Percentiles rank a stretch among this genome's conserved stretches.
Evolutionary conservation across 2,888 invertebrate genomes (phyloP).

Genomic region (Peribatodes rhomboidaria): DNA sequence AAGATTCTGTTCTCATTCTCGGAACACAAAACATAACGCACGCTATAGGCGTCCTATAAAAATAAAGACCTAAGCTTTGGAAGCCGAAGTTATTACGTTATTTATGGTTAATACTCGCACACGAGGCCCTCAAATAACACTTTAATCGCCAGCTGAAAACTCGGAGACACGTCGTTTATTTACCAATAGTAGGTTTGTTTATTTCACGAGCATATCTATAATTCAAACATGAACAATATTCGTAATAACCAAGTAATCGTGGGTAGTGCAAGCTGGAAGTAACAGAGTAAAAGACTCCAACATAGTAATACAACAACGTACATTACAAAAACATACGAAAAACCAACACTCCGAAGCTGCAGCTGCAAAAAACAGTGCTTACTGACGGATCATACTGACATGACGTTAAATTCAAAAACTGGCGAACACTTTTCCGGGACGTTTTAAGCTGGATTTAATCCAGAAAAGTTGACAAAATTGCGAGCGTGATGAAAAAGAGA

Average conservation of each 20-base stretch:
- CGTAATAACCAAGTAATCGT: background rate
- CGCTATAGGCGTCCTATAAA: background rate
- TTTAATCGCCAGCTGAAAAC: slow-evolving; percentile 1
- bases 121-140: background rate
- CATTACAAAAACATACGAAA: too few species aligned
- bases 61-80: slow-evolving; percentile 10
- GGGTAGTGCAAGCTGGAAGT: background rate
- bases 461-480: background rate
- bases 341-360: background rate
- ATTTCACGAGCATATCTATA: background rate
- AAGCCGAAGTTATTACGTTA: slow-evolving; percentile 12
- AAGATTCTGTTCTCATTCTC: background rate
- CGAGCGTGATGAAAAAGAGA: background rate
- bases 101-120: background rate
- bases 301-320: too few species aligned
- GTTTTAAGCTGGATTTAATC: background rate
- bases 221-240: background rate
- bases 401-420: background rate
- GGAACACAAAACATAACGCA: background rate
- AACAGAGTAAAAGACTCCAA: too few species aligned
- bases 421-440: background rate
- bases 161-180: slow-evolving; percentile 3
- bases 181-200: background rate
- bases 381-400: background rate
- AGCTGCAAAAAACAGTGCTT: background rate